These are phyloP conservation scores for Euwallacea fornicatus DNA, from an alignment of 1,140 invertebrate species.

Conservation along the genomic window DNA sequence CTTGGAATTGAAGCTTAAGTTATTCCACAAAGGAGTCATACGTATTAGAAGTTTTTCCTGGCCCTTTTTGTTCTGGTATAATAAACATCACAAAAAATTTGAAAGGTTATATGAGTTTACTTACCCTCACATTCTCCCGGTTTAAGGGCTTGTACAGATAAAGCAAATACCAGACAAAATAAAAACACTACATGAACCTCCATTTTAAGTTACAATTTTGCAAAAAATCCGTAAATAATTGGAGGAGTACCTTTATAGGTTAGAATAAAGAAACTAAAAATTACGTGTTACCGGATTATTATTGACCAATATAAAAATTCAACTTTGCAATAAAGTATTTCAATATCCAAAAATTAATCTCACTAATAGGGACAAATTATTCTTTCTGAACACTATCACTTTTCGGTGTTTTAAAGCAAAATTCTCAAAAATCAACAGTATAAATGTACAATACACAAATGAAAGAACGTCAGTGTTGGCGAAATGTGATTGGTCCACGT, in stretches of 20 bases:
- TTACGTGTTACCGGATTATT: too few species aligned
- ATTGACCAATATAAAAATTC: too few species aligned
- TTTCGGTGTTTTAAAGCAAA: too few species aligned
- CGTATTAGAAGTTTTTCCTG: too few species aligned
- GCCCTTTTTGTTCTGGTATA: too few species aligned
- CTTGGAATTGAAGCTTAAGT: too few species aligned
- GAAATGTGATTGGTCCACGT: slow-evolving; percentile 51
- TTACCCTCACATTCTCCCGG: slow-evolving; percentile 75
- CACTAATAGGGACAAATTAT: background rate
- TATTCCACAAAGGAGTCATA: too few species aligned
- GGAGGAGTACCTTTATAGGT: background rate
- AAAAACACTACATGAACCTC: slow-evolving; percentile 44
- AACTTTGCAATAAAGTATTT: too few species aligned
- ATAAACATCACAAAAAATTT: too few species aligned
- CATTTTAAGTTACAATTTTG: slow-evolving; percentile 39
- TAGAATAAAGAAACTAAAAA: too few species aligned
- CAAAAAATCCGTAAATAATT: slow-evolving; percentile 8
- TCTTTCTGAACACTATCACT: background rate
- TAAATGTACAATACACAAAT: too few species aligned
- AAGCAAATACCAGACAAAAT: slow-evolving; percentile 35
- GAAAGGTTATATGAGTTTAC: background rate
- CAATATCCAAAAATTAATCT: too few species aligned
- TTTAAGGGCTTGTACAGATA: slow-evolving; percentile 57
- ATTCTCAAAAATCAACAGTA: background rate
- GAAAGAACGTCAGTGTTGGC: slow-evolving; percentile 44